phyloP scores from a whole-genome alignment of 2,888 invertebrate species.

The Cerastoderma edule region DNA sequence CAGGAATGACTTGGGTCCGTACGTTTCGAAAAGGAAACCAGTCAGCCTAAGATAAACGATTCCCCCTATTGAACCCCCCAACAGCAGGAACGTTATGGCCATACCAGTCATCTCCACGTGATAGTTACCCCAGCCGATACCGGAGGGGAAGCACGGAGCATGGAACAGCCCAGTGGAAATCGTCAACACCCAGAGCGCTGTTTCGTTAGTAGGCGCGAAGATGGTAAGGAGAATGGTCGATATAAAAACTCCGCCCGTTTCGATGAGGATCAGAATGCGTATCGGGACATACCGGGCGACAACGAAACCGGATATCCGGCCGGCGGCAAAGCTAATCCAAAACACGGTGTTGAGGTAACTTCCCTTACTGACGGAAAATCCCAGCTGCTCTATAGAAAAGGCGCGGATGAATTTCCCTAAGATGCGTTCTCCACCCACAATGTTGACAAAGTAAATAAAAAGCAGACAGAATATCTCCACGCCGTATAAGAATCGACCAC shows the following conservation, averaged over 20 bases:
- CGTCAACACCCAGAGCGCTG: constrained; percentile 67
- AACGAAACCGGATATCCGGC: constrained; percentile 64
- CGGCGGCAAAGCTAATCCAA: constrained; percentile 71
- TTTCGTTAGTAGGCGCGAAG: constrained; percentile 53
- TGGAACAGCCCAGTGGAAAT: constrained; percentile 64
- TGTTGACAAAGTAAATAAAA: constrained; percentile 68
- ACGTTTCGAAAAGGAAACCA: constrained; percentile 67
- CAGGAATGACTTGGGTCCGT: constrained; percentile 62
- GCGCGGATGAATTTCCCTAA: constrained; percentile 71
- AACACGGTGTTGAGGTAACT: constrained; percentile 69
- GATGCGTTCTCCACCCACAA: constrained; percentile 69
- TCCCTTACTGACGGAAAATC: constrained; percentile 63
- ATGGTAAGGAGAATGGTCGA: constrained; percentile 60
- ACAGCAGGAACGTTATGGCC: constrained; percentile 63
- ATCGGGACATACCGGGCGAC: constrained; percentile 65
- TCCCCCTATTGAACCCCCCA: constrained; percentile 68
- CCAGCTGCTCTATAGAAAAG: constrained; percentile 68
- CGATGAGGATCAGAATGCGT: constrained; percentile 60
- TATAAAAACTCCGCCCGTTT: constrained; percentile 56
- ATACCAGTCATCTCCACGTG: constrained; percentile 70
- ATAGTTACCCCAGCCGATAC: constrained; percentile 70
- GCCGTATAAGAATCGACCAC: constrained; percentile 64
- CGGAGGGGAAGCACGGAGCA: constrained; percentile 68
- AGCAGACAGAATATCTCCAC: constrained; percentile 57
- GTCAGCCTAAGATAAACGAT: constrained; percentile 65